These are phyloP conservation scores for Creontiades dilutus DNA, from an alignment of 2,888 invertebrate genomes.

Conservation along the genomic window DNA sequence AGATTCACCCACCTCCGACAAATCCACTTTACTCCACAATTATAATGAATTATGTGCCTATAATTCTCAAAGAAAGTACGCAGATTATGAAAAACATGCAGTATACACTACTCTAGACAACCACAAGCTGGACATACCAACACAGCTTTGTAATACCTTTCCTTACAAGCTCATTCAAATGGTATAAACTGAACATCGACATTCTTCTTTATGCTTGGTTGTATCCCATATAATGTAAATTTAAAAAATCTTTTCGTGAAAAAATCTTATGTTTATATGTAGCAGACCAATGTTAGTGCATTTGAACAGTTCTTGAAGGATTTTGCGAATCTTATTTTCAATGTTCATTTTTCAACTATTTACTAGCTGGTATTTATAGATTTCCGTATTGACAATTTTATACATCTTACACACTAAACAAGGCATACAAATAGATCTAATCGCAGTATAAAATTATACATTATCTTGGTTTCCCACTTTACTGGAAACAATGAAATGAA, in stretches of 20 bases:
- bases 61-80: too few relatives aligned
- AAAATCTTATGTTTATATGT: not conserved
- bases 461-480: constrained; percentile 20
- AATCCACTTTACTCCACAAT: too few relatives aligned
- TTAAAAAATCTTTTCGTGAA: not conserved
- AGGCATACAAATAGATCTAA: constrained; percentile 69
- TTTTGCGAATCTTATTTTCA: not conserved
- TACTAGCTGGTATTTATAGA: not conserved
- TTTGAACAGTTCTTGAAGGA: not conserved
- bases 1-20: too few relatives aligned
- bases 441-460: constrained; percentile 66
- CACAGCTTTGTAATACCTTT: too few relatives aligned
- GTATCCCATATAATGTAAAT: too few relatives aligned
- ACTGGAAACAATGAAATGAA: not conserved
- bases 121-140: too few relatives aligned
- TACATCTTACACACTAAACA: constrained; percentile 64
- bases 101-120: too few relatives aligned
- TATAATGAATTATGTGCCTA: too few relatives aligned
- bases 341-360: not conserved
- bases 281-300: not conserved
- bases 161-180: too few relatives aligned
- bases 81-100: too few relatives aligned
- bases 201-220: too few relatives aligned
- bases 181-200: too few relatives aligned
- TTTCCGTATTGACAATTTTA: constrained; percentile 48